Base-by-base conservation (phyloP, 1,140 invertebrate species). In the Halictus rubicundus region DNA sequence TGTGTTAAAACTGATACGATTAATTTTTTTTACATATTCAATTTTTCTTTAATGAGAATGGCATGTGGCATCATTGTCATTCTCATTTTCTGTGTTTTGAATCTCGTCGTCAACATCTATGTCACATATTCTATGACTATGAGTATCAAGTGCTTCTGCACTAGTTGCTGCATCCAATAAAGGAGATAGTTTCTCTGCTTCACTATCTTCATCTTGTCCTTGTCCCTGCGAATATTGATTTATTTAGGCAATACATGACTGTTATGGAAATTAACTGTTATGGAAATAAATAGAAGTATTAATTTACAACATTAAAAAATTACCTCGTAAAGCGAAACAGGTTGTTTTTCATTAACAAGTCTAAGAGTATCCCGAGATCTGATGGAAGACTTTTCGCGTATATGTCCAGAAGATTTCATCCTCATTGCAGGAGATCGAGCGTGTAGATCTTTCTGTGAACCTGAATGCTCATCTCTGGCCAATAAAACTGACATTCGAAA, bases 111-210 rank as follows among this genome's bases (percentile, higher is more conserved):
- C 92, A n/a, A 91, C 88, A 52, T 93, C 91, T 25, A 90, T 88
- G 39, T 93, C 92, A 73, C 90, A 90, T 69, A 92, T 91, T 79
- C 81, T 87, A 39, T 82, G 89, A 75, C 77, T 87, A 69, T 90
- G 87, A 52, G 85, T 75, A 71, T 92, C 88, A 5, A 91, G 70
- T 72, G 88, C 86, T 79, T 93, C 94, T 16, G 93, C 94, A 64
- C 92, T 91, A 2, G 91, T 91, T 23, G 90, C 90, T 5, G 94
- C 94, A 57, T 95, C 95, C 9, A 97, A 92, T 7, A 97, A 90
- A 8, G 96, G 96, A 49, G 96, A 97, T 27, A 97, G 90, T 87
- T 97, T 95, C 89, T 97, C 96, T 37, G 95, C 95, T 90, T 97
- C 96, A 86, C 96, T 97, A 87, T 97, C 96, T 84, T 96, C 96